Evolutionary conservation across 1,140 invertebrate species (phyloP).

Genomic region (Atta cephalotes): DNA sequence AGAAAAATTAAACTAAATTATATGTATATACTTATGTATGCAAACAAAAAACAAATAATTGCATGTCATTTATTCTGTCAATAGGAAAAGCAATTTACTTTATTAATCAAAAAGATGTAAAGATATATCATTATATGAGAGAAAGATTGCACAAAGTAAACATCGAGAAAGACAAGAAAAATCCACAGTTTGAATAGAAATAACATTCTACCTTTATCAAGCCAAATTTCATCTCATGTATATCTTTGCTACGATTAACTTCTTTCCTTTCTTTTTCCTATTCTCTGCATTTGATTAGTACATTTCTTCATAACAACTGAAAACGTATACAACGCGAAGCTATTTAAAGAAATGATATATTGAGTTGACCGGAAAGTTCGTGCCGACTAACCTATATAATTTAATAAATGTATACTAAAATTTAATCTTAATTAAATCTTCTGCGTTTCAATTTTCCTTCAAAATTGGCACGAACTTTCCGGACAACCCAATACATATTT

Average conservation of each 20-base stretch:
- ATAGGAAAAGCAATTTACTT: too few relatives aligned
- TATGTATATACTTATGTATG: neutral
- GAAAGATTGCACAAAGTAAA: slow-evolving; percentile 58
- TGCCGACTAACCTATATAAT: too few relatives aligned
- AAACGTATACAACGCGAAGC: slow-evolving; percentile 6
- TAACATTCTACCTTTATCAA: slow-evolving; percentile 81
- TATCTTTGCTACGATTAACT: slow-evolving; percentile 67
- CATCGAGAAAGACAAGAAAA: slow-evolving; percentile 61
- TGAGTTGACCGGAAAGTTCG: too few relatives aligned
- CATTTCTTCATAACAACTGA: slow-evolving; percentile 20
- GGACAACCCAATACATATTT: too few relatives aligned
- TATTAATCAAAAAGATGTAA: too few relatives aligned
- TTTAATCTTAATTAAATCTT: too few relatives aligned
- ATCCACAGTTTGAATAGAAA: slow-evolving; percentile 67
- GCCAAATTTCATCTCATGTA: slow-evolving; percentile 82
- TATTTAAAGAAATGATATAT: slow-evolving; percentile 1
- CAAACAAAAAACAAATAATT: neutral
- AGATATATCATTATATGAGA: neutral
- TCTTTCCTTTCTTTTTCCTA: neutral
- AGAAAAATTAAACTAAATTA: neutral
- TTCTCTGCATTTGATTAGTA: slow-evolving; percentile 58
- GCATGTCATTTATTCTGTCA: too few relatives aligned
- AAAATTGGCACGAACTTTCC: too few relatives aligned
- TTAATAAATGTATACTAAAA: too few relatives aligned
- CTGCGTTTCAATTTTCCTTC: too few relatives aligned